Conservation (phyloP, 2,113 vertebrate species). For the Antechinus stuartii region DNA sequence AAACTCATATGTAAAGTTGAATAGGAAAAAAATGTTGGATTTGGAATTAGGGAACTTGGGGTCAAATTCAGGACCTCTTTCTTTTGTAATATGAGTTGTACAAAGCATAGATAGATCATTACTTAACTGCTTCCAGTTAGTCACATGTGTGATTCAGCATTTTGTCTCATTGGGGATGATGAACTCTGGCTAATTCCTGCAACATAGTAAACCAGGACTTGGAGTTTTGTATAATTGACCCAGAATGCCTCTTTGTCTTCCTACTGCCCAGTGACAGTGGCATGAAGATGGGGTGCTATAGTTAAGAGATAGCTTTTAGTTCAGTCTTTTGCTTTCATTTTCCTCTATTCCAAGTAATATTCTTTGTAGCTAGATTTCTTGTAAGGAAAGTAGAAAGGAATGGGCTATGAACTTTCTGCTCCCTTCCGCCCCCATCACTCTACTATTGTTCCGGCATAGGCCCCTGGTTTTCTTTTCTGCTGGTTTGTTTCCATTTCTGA, state of each 20-base stretch:
- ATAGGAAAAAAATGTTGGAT: not conserved
- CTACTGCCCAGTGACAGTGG: not conserved
- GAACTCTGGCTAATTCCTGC: not conserved
- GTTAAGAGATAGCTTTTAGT: not conserved
- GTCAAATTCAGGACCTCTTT: too few species aligned
- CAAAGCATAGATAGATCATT: not conserved
- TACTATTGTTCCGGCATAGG: not conserved
- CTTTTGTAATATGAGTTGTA: not conserved
- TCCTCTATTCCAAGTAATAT: not conserved
- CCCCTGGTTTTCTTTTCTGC: not conserved
- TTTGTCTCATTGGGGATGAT: not conserved
- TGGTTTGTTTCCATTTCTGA: not conserved
- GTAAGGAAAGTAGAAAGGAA: not conserved
- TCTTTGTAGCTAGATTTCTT: not conserved
- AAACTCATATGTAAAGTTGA: not conserved
- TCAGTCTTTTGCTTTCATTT: not conserved
- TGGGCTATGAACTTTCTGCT: not conserved
- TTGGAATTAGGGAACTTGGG: not conserved
- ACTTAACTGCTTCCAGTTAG: not conserved
- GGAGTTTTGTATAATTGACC: not conserved
- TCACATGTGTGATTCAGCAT: not conserved
- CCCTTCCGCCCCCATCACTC: not conserved
- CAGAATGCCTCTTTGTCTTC: not conserved
- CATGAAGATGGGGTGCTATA: not conserved
- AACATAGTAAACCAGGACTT: not conserved